Conservation (phyloP, 2,888 invertebrate genomes). For the Apotomis turbidana region DNA sequence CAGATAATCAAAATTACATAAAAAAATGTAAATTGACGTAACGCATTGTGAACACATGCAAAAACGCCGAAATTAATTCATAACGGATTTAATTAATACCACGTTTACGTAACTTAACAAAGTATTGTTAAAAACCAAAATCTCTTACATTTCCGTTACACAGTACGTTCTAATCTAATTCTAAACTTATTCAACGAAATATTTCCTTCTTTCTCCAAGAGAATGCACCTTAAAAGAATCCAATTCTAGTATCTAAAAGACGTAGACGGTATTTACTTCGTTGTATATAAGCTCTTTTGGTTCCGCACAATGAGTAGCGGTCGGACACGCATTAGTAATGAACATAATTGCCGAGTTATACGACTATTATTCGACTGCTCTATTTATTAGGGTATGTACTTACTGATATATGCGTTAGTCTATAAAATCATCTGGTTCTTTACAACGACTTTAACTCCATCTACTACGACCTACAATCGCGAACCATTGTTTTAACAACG, state of each 20-base stretch:
- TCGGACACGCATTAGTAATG: conserved; percentile 44
- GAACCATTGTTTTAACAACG: not conserved
- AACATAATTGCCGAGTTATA: conserved; percentile 41
- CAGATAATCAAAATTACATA: conserved; percentile 1
- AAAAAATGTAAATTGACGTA: conserved; percentile 13
- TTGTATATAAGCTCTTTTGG: not conserved
- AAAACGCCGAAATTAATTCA: conserved; percentile 1
- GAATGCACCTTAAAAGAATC: conserved; percentile 27
- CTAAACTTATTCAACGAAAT: conserved; percentile 43
- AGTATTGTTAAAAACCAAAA: conserved; percentile 1
- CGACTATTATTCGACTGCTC: conserved; percentile 32
- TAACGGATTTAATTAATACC: conserved; percentile 10
- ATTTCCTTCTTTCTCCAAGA: conserved; percentile 56
- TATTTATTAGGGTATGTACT: conserved; percentile 28
- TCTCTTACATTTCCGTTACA: conserved; percentile 33
- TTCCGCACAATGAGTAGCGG: conserved; percentile 10
- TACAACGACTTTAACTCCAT: not conserved
- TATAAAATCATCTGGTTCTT: not conserved
- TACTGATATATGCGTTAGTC: not conserved
- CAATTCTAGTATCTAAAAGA: not conserved
- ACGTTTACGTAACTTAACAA: conserved; percentile 14
- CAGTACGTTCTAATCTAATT: conserved; percentile 45
- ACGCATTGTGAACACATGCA: conserved; percentile 1
- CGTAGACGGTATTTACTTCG: not conserved
- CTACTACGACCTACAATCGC: not conserved